Base-by-base conservation (phyloP, 2,888 invertebrate species). In the Augochlorella aurata region DNA sequence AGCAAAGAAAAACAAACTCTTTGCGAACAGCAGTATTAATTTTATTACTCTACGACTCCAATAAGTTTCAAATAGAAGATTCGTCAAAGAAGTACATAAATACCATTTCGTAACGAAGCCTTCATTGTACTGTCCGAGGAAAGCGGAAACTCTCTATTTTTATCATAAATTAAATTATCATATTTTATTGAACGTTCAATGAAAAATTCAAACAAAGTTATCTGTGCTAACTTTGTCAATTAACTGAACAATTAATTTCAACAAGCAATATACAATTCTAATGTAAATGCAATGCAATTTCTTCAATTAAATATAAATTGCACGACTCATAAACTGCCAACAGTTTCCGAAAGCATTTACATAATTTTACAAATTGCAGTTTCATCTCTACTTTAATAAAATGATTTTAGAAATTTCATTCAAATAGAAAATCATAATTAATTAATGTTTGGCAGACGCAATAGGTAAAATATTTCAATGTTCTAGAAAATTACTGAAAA, bases 1-100 rank as follows among this genome's bases (percentile, higher is more conserved):
- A 81, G 50, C 44, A 29, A 75, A 63, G n/a, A 49, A 29, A 50
- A 49, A 49, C 68, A 24, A 21, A 18, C 14, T 44, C 21, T 67
- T 38, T 10, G 29, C 47, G 49, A 45, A 70, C 74, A 47, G 38
- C 44, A 1, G 54, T 24, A 74, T 49, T 77, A 54, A 24, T 72
- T 76, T 71, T 2, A 14, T 38, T 65, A 44, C 29, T 65, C 44
- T 10, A n/a, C 44, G 18, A 44, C 65, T n/a, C 18, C 18, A 44
- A 65, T 10, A 44, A 65, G 44, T 44, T 38, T 38, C 1, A 38
- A 65, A 65, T 12, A 5, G 0, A 65, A 10, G 14, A 24, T 24
- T 24, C 58, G 24, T 16, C 58, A 14, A 58, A 58, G 21, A 12
- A 5, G 12, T 5, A 54, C 21, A 12, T 1, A 58, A 24, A 24